These are phyloP conservation scores for Poeciliopsis retropinna DNA, from an alignment of 2,113 vertebrate species.

Conservation along the genomic window DNA sequence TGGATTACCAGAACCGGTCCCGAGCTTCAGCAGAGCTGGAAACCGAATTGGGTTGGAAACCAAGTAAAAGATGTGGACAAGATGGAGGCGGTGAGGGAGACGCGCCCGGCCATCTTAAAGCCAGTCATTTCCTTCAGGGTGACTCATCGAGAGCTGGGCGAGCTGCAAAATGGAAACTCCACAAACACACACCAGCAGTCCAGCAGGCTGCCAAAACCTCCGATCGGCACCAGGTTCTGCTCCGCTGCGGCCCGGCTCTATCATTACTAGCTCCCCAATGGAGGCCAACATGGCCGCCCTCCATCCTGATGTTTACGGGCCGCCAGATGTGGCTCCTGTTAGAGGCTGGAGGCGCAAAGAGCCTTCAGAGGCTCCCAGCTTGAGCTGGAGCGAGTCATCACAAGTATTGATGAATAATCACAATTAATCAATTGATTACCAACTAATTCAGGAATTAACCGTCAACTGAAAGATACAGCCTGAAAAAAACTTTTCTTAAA, in stretches of 20 bases:
- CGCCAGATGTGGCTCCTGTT: slow-evolving; percentile 54
- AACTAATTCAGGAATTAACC: too few species aligned
- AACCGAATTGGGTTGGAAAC: slow-evolving; percentile 18
- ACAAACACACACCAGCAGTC: slow-evolving; percentile 41
- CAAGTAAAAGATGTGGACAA: background rate
- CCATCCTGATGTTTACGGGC: slow-evolving; percentile 33
- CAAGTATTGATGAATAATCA: too few species aligned
- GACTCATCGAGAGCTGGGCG: slow-evolving; percentile 67
- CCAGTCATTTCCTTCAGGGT: slow-evolving; percentile 60
- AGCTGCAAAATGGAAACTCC: slow-evolving; percentile 72
- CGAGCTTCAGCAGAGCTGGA: background rate
- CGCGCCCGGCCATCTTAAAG: slow-evolving; percentile 64
- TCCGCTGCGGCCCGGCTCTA: slow-evolving; percentile 47
- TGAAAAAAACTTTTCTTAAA: too few species aligned
- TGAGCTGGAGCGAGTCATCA: too few species aligned
- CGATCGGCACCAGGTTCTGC: slow-evolving; percentile 41
- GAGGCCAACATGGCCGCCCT: slow-evolving; percentile 40
- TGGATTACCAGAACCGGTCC: slow-evolving; percentile 17
- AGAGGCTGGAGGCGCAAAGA: background rate
- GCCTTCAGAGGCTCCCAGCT: background rate
- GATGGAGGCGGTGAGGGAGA: background rate
- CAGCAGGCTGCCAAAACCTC: slow-evolving; percentile 46
- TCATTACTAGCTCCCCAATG: slow-evolving; percentile 50
- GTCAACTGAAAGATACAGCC: too few species aligned
- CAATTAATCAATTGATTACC: too few species aligned